Evolutionary conservation across 2,888 invertebrate species (phyloP), one percentile per base, ranked within the genome.

Genomic region (Dasysyrphus albostriatus): DNA sequence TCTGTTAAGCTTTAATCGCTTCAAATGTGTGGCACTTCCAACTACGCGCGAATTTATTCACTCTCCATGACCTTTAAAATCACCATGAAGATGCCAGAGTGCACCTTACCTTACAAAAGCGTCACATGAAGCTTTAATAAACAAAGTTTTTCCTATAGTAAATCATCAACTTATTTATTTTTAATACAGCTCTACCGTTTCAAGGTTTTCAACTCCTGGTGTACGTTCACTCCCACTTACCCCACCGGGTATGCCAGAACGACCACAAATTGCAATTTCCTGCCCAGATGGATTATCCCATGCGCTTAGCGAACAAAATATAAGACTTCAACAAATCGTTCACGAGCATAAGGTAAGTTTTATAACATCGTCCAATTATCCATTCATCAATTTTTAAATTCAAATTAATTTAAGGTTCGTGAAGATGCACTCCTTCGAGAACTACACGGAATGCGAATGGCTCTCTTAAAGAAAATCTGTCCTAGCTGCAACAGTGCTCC

Each of bases 351-450:
- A 95, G 95, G 97, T 97, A 90, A 90, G 90, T 89, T 8, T 16
- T 58, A 29, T 42, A 39, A 9, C 6, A 16, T 47, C 8, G 16
- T 34, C 16, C n/a, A 32, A 7, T 14, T 54, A 2, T 5, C 5
- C 1, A 4, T 51, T 24, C 54, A 54, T 24, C 10, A 1, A 32
- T 54, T 42, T 16, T 75, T 39, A 67, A 75, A 82, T n/a, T 51
- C 10, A 51, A 65, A 37, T 78, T 88, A 88, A 83, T 90, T 88
- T 1, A 16, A 97, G 97, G 93, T 95, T 92, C 95, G 96, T 90
- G 96, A 97, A 88, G 96, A 97, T 90, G 95, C 95, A 32, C 93
- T 98, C 70, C 94, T 95, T 90, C 95, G 95, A 75, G 97, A 98
- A 92, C 93, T 98, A 77, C 95, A 96, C 75, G 94, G 95, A 83